Percentiles rank a stretch among this genome's conserved stretches.
Conservation (phyloP, 2,113 vertebrate genomes). For the Bambusicola thoracicus region DNA sequence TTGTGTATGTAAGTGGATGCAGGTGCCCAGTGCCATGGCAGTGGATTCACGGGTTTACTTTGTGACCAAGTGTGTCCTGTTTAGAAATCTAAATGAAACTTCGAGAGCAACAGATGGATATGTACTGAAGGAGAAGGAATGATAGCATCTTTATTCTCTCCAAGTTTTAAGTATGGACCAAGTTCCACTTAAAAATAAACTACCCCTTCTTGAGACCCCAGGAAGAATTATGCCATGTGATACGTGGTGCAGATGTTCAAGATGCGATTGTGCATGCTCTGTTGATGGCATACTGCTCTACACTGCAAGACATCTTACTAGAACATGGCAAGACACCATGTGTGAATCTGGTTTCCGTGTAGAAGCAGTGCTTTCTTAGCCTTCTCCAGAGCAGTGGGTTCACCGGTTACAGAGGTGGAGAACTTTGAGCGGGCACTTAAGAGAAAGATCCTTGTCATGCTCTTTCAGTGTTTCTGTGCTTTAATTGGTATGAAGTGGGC, state of each 20-base stretch:
- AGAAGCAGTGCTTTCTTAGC: neutral
- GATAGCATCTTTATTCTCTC: neutral
- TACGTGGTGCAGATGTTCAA: conserved; percentile 27
- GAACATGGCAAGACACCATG: neutral
- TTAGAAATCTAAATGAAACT: neutral
- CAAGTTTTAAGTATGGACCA: too few relatives aligned
- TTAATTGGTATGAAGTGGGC: neutral
- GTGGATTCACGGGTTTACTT: neutral
- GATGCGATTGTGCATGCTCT: neutral
- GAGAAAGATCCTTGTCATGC: neutral
- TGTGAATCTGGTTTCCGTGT: neutral
- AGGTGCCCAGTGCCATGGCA: neutral
- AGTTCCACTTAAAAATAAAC: neutral
- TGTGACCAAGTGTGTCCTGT: neutral
- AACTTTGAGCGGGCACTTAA: neutral
- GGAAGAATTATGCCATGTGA: neutral
- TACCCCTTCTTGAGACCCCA: neutral
- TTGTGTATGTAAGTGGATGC: neutral
- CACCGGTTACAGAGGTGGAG: neutral
- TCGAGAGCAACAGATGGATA: neutral
- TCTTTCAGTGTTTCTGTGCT: neutral
- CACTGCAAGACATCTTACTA: neutral
- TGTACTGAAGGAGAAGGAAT: neutral
- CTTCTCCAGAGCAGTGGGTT: neutral
- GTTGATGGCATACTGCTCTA: neutral